These are phyloP conservation scores for Echeneis naucrates DNA, from an alignment of 2,797 vertebrate genomes.

Conservation along the genomic window DNA sequence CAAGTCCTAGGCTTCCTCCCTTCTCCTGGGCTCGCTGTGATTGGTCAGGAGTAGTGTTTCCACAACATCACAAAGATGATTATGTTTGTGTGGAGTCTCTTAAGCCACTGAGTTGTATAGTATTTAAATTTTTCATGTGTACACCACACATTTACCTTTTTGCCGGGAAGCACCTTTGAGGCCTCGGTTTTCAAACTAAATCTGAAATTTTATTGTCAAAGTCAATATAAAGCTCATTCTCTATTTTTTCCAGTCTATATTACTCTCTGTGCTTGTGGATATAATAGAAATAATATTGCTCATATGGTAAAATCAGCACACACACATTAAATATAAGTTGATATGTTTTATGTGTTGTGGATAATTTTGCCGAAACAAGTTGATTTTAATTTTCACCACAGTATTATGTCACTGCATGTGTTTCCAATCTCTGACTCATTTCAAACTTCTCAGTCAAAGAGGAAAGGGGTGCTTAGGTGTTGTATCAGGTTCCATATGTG, in stretches of 20 bases:
- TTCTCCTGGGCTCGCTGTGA: constrained; percentile 48
- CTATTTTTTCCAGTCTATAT: neutral
- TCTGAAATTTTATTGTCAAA: constrained; percentile 1
- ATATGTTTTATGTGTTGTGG: constrained; percentile 9
- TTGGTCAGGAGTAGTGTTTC: constrained; percentile 56
- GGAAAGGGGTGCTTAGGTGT: constrained; percentile 49
- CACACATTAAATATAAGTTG: constrained; percentile 2
- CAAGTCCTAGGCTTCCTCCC: constrained; percentile 39
- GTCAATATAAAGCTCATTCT: neutral
- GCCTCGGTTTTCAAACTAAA: constrained; percentile 23
- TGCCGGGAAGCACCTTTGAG: constrained; percentile 28
- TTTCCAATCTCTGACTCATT: constrained; percentile 1
- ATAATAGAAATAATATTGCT: constrained; percentile 3
- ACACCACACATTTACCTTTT: constrained; percentile 27
- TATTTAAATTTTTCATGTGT: constrained; percentile 42
- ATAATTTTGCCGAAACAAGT: neutral
- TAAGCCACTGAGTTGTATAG: constrained; percentile 44
- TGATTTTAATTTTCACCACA: constrained; percentile 1
- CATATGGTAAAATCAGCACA: constrained; percentile 3
- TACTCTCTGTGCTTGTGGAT: neutral
- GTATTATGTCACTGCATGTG: neutral
- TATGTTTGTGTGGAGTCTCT: constrained; percentile 26
- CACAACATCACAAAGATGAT: constrained; percentile 32
- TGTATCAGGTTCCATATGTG: constrained; percentile 38
- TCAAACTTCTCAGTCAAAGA: constrained; percentile 29